Base-by-base conservation (phyloP, 2,888 invertebrate genomes). In the Oegoconia quadripuncta region DNA sequence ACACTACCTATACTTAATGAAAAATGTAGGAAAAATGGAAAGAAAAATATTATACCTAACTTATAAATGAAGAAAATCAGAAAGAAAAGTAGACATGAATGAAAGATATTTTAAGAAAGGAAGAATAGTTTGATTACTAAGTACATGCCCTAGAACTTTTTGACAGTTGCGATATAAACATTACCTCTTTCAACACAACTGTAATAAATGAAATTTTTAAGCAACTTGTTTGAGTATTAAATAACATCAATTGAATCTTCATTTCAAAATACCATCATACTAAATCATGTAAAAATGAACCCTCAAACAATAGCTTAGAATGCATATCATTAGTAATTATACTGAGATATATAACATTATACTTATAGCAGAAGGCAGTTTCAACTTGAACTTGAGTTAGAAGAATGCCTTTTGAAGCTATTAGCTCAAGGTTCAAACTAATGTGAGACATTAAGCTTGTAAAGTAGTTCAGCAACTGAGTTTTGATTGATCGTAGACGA, bases 401-500 rank as follows among this genome's bases (percentile, higher is more conserved):
- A 44, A 61, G 48, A 56, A 39, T 51, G 34, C 47, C 51, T 52
- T 52, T 55, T 64, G 52, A 31, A 42, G 22, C 39, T 17, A 39
- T 45, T 38, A 42, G 22, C 41, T 51, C 54, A 64, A 52, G 52
- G 53, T 41, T 47, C 39, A 61, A 53, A 56, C 48, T 57, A 32
- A 44, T 41, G 39, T 30, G 40, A 36, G 27, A 44, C 36, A 39
- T 37, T 5, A 26, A 50, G 13, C 13, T 30, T 37, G 29, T 36
- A 32, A 20, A 33, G 41, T 45, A 51, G 48, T 52, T 49, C 34
- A 55, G 52, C 49, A 56, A 61, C 57, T 56, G 34, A 50, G 51
- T 55, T 74, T 67, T 81, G 80, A 82, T 82, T 74, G 79, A 82
- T 82, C 51, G 67, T 59, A 62, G 58, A 58, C 64, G 66, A 72